Conservation (phyloP, 2,797 vertebrate genomes). For the Acipenser transmontanus region DNA sequence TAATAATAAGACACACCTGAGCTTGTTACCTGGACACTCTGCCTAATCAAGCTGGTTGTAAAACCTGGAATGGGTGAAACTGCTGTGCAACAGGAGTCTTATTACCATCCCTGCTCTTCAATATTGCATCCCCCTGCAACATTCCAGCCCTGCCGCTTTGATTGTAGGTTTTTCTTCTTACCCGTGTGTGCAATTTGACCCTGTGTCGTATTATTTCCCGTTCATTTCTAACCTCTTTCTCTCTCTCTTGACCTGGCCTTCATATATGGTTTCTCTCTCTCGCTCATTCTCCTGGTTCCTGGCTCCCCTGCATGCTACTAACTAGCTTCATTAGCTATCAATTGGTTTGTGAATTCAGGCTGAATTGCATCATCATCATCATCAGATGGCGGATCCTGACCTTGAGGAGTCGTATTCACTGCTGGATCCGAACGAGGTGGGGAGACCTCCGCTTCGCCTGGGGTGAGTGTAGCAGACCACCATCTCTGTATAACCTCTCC, state of each 20-base stretch:
- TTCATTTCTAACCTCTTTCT: slow-evolving; percentile 26
- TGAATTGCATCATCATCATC: slow-evolving; percentile 66
- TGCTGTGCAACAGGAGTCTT: too few species aligned
- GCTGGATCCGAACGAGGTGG: slow-evolving; percentile 79
- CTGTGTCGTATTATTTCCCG: background rate
- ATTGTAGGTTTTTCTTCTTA: too few species aligned
- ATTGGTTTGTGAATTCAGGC: slow-evolving; percentile 78
- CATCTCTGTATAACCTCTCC: too few species aligned
- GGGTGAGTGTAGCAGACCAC: slow-evolving; percentile 59
- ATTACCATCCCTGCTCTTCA: too few species aligned
- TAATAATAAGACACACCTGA: too few species aligned
- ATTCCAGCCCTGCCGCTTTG: too few species aligned
- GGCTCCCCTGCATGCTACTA: slow-evolving; percentile 66
- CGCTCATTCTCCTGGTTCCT: slow-evolving; percentile 4
- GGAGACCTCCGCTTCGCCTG: slow-evolving; percentile 76
- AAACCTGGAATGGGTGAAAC: too few species aligned
- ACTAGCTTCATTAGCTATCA: slow-evolving; percentile 75
- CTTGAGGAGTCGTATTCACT: slow-evolving; percentile 86
- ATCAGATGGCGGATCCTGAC: slow-evolving; percentile 97
- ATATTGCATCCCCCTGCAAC: too few species aligned
- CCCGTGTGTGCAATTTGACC: too few species aligned
- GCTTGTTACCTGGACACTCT: too few species aligned
- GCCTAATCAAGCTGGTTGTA: too few species aligned
- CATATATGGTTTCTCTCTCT: slow-evolving; percentile 21
- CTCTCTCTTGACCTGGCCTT: slow-evolving; percentile 24